A percentile compares a stretch with the other conserved stretches of the same genome.
These are phyloP conservation scores for Polyboroides typus DNA, from an alignment of 2,797 vertebrate species.

Conservation along the genomic window DNA sequence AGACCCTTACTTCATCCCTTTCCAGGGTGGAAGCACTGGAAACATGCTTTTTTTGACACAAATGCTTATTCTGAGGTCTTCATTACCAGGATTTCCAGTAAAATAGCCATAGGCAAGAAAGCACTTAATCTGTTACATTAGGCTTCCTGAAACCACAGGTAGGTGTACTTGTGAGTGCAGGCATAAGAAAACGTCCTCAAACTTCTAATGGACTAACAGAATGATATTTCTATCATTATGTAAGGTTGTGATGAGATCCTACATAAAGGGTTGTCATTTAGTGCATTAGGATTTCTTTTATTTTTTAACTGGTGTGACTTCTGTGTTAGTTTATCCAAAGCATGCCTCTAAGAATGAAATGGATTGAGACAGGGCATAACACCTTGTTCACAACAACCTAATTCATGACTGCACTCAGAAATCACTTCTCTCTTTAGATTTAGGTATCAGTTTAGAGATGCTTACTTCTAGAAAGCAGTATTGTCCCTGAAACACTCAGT, in stretches of 20 bases:
- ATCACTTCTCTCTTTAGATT: slow-evolving; percentile 12
- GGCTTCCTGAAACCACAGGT: not conserved
- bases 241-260: not conserved
- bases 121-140: slow-evolving; percentile 63
- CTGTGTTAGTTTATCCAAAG: slow-evolving; percentile 40
- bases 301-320: not conserved
- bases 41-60: slow-evolving; percentile 50
- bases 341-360: slow-evolving; percentile 42
- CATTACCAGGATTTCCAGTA: slow-evolving; percentile 59
- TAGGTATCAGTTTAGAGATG: not conserved
- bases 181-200: not conserved
- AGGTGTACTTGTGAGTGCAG: not conserved
- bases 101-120: slow-evolving; percentile 74
- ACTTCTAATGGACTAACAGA: not conserved
- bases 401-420: not conserved
- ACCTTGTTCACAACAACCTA: not conserved
- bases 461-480: not conserved
- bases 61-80: slow-evolving; percentile 62
- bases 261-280: not conserved
- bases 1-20: not conserved
- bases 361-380: not conserved
- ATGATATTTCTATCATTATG: not conserved
- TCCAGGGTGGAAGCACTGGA: slow-evolving; percentile 15
- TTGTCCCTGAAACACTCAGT: not conserved
- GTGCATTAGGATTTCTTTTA: not conserved